These are phyloP conservation scores for Zootermopsis nevadensis DNA, from an alignment of 2,888 invertebrate species.

Conservation along the genomic window DNA sequence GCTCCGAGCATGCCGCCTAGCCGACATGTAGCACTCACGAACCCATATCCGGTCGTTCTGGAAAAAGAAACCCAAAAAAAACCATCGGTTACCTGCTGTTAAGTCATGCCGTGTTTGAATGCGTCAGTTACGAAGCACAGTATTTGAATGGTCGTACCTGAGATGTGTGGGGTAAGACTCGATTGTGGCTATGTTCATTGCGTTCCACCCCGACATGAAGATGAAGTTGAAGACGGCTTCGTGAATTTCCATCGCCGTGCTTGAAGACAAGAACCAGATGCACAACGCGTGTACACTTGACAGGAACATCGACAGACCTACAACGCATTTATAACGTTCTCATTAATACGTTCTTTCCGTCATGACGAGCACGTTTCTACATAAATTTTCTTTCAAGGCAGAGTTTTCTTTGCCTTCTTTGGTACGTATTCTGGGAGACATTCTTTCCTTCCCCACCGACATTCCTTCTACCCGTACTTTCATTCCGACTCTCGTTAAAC, in stretches of 20 bases:
- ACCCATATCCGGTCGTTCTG: slow-evolving; percentile 65
- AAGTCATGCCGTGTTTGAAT: no score
- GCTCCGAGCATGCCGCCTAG: slow-evolving; percentile 63
- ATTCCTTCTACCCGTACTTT: no score
- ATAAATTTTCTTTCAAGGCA: no score
- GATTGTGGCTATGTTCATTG: slow-evolving; percentile 63
- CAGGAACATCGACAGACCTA: slow-evolving; percentile 63
- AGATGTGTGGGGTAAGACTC: slow-evolving; percentile 65
- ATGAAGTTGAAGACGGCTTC: slow-evolving; percentile 64
- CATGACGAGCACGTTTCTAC: no score
- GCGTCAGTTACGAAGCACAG: no score
- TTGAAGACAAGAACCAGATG: slow-evolving; percentile 62
- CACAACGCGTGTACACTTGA: slow-evolving; percentile 62
- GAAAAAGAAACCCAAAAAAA: no score
- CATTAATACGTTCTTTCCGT: no score
- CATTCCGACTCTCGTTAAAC: no score
- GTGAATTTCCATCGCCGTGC: slow-evolving; percentile 63
- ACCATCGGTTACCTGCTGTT: no score
- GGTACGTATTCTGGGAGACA: no score
- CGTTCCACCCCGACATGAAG: slow-evolving; percentile 65
- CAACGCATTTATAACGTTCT: slow-evolving; percentile 23
- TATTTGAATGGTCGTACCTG: slow-evolving; percentile 58
- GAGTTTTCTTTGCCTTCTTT: no score
- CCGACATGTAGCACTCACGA: slow-evolving; percentile 62
- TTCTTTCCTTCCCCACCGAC: no score